Base-by-base conservation (phyloP, 2,888 invertebrate species). In the Rhagonycha fulva region DNA sequence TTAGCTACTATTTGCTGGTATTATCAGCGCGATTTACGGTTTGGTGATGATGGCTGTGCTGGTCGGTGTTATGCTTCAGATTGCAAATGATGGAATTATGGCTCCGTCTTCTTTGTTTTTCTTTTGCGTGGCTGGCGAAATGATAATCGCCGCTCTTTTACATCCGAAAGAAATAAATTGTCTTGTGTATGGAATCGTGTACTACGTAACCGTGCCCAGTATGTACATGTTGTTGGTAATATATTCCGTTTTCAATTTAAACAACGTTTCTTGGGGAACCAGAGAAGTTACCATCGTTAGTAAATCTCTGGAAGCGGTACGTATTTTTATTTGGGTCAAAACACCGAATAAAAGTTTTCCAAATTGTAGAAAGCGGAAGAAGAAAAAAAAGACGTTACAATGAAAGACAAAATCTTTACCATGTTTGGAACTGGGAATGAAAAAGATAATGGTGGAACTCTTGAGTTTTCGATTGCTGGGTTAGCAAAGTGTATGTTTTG, bases 241-340 rank as follows among this genome's bases (percentile, higher is more conserved):
- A 74, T 98, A 96, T 86, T 96, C 97, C 0, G 90, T 98, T 26
- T 96, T 97, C 86, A 98, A 98, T 86, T 91, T 98, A 89, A 96
- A 98, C 86, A 95, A 96, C 84, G 95, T 98, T 4, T 93, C 95
- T 1, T 98, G 98, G 98, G 98, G 98, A 5, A 98, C 98, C 0
- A 89, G 98, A 77, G 98, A 98, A 86, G 93, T 91, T 68, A 90
- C 90, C 71, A 77, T 88, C 78, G 81, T 81, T 81, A 77, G 83
- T 1, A 80, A 82, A 78, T 70, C 76, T 9, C 47, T 69, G 0
- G 76, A 79, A 62, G 74, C 78, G 24, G 84, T 82, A 79, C 80
- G 81, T 81, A 11, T 14, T 72, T 71, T 11, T 4, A 14, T 23
- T 71, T 12, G 4, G 11, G 0, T 12, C 12, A 70, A n/a, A 30